Conservation (phyloP, 2,888 invertebrate species). For the Rhagophthalmus giganteus region DNA sequence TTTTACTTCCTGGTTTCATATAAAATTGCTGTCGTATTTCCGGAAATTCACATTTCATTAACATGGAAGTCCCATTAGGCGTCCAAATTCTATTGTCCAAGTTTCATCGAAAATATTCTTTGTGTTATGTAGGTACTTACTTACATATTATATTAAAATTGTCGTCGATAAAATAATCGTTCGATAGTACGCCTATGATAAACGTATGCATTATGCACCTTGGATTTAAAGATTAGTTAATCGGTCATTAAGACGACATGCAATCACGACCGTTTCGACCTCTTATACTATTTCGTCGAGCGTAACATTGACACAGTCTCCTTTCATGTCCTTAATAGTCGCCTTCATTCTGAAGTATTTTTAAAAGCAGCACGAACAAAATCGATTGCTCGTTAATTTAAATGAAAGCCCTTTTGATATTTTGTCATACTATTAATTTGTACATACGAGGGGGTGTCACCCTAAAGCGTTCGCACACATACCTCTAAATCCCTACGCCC, state of each 20-base stretch:
- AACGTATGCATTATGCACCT: neutral
- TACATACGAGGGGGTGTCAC: slow-evolving; percentile 1
- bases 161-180: neutral
- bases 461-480: slow-evolving; percentile 1
- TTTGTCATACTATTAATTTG: neutral
- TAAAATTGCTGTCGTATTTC: too few relatives aligned
- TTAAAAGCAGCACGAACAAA: neutral
- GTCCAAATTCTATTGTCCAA: too few relatives aligned
- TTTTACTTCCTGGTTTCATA: too few relatives aligned
- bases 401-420: neutral
- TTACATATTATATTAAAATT: too few relatives aligned
- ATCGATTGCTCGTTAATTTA: neutral
- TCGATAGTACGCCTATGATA: neutral
- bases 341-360: neutral
- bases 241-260: neutral
- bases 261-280: neutral
- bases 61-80: too few relatives aligned
- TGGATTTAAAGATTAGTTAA: neutral
- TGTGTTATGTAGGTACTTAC: too few relatives aligned
- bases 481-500: slow-evolving; percentile 4
- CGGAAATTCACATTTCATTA: neutral
- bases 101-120: too few relatives aligned
- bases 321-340: neutral
- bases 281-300: neutral
- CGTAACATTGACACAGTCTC: neutral